A percentile compares a stretch with the other conserved stretches of the same genome.
These are phyloP conservation scores for Amiota mariae DNA, from an alignment of 2,888 invertebrate genomes.

Conservation along the genomic window DNA sequence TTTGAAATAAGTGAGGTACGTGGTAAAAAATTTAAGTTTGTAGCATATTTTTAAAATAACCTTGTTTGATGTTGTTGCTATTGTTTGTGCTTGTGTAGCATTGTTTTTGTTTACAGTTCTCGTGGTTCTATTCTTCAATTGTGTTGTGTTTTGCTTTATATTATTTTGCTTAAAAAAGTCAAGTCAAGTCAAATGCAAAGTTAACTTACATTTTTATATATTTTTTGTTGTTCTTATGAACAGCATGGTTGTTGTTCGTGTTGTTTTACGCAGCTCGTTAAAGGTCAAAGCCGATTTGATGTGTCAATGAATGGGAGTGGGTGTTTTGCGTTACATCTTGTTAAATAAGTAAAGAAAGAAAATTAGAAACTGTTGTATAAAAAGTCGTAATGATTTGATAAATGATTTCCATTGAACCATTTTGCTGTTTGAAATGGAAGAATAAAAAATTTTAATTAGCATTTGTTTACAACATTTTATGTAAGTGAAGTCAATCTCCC, in stretches of 20 bases:
- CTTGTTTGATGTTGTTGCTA: slow-evolving; percentile 43
- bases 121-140: too few species aligned
- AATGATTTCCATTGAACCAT: too few species aligned
- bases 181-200: background rate
- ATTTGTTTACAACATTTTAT: too few species aligned
- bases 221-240: slow-evolving; percentile 20
- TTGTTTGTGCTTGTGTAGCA: background rate
- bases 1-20: background rate
- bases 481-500: too few species aligned
- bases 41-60: slow-evolving; percentile 62
- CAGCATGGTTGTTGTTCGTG: slow-evolving; percentile 39
- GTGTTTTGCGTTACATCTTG: too few species aligned
- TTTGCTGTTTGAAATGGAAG: too few species aligned
- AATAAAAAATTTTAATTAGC: too few species aligned
- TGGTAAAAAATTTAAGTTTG: background rate
- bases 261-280: slow-evolving; percentile 48
- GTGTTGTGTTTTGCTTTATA: background rate
- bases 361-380: too few species aligned
- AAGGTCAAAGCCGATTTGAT: slow-evolving; percentile 63
- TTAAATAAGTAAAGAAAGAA: too few species aligned
- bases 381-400: too few species aligned
- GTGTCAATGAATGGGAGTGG: background rate
- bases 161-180: background rate
- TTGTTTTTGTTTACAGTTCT: too few species aligned
- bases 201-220: slow-evolving; percentile 30